phyloP scores from a whole-genome alignment of 1,140 invertebrate species.

The Drosophila ogumai region DNA sequence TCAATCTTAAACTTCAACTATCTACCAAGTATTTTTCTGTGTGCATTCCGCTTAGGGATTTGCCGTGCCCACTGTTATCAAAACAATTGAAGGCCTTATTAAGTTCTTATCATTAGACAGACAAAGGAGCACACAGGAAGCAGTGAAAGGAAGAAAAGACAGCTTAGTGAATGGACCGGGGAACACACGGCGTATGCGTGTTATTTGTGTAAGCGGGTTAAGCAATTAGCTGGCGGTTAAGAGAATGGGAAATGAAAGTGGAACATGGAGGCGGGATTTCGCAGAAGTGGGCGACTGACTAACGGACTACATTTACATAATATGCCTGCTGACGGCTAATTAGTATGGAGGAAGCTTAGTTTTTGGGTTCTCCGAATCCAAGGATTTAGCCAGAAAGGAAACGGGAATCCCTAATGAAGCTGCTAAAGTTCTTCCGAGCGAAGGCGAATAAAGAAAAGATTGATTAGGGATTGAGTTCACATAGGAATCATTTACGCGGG shows the following conservation, averaged over 20 bases:
- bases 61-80: constrained; percentile 20
- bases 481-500: constrained; percentile 19
- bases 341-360: constrained; percentile 58
- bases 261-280: background rate
- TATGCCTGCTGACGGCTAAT: constrained; percentile 58
- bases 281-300: constrained; percentile 22
- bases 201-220: constrained; percentile 63
- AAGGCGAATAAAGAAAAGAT: constrained; percentile 39
- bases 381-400: constrained; percentile 26
- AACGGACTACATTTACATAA: constrained; percentile 62
- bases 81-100: constrained; percentile 68
- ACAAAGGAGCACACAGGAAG: constrained; percentile 26
- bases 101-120: constrained; percentile 65
- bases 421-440: constrained; percentile 21
- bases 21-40: background rate
- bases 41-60: constrained; percentile 8
- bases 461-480: constrained; percentile 36
- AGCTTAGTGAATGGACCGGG: constrained; percentile 38
- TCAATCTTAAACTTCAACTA: too few species aligned
- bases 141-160: constrained; percentile 11
- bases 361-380: constrained; percentile 30
- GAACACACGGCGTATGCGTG: constrained; percentile 54
- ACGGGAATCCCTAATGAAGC: constrained; percentile 44
- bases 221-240: constrained; percentile 52
- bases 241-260: background rate